Evolutionary conservation across 2,113 vertebrate genomes (phyloP).

Genomic region (Sinocyclocheilus grahami): DNA sequence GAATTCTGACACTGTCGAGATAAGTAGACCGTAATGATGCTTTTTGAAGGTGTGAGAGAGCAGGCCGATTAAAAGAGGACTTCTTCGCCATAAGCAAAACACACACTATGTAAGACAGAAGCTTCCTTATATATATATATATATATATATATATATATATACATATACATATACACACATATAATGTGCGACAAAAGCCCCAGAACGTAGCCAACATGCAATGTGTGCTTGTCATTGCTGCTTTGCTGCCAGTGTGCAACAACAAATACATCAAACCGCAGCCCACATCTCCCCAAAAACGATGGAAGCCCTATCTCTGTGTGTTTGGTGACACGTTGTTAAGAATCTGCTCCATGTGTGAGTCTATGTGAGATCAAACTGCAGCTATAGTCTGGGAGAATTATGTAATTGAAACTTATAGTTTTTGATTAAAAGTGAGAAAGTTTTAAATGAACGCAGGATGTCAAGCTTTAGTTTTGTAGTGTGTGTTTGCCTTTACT

Average conservation of each 20-base stretch:
- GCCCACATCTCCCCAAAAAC: neutral
- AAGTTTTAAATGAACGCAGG: neutral
- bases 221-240: neutral
- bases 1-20: conserved; percentile 73
- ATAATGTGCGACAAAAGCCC: neutral
- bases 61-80: neutral
- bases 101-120: neutral
- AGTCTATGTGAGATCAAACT: neutral
- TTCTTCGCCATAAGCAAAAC: neutral
- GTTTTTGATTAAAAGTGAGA: neutral
- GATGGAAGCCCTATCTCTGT: neutral
- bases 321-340: neutral
- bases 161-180: neutral
- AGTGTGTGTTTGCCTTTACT: neutral
- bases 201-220: neutral
- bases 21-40: conserved; percentile 41
- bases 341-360: neutral
- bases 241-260: neutral
- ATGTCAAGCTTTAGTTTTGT: neutral
- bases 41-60: conserved; percentile 72
- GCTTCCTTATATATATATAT: neutral
- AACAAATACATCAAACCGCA: neutral
- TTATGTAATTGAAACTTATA: neutral
- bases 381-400: neutral
- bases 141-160: no score